A percentile compares a stretch with the other conserved stretches of the same genome.
Conservation (phyloP, 2,888 invertebrate species). For the Rotaria macrura region DNA sequence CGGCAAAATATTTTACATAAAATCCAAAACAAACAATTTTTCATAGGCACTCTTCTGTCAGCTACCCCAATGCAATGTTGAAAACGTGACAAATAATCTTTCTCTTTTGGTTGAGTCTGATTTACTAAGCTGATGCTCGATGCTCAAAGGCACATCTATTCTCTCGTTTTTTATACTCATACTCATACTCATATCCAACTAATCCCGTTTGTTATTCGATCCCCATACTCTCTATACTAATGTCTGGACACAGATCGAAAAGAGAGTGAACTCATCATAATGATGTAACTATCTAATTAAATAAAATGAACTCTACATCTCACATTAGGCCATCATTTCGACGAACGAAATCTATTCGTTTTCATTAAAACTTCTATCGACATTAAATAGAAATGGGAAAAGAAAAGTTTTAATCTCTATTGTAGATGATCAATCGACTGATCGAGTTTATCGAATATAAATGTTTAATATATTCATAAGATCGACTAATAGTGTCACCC, state of each 20-base stretch:
- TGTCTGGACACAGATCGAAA: neutral
- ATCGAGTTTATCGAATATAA: neutral
- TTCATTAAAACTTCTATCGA: neutral
- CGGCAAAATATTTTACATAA: neutral
- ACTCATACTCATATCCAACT: neutral
- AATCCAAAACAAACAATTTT: too few species aligned
- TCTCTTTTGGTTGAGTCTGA: neutral
- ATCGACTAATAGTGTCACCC: too few species aligned
- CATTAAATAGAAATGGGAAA: neutral
- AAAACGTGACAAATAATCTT: neutral
- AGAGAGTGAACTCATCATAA: neutral
- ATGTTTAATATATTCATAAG: neutral
- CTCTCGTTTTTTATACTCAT: too few species aligned
- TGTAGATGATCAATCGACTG: neutral
- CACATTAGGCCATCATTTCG: neutral
- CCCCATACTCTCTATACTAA: neutral
- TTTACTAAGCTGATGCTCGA: neutral
- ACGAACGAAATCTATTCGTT: neutral
- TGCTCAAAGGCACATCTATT: neutral
- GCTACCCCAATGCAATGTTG: too few species aligned
- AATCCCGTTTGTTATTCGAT: conserved; percentile 1
- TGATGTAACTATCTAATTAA: neutral
- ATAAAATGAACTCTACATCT: neutral
- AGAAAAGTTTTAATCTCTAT: neutral
- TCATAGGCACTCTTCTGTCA: too few species aligned